A percentile compares a stretch with the other conserved stretches of the same genome.
These are phyloP conservation scores for Callyntrura guangdongensis DNA, from an alignment of 2,888 invertebrate species.

Conservation along the genomic window DNA sequence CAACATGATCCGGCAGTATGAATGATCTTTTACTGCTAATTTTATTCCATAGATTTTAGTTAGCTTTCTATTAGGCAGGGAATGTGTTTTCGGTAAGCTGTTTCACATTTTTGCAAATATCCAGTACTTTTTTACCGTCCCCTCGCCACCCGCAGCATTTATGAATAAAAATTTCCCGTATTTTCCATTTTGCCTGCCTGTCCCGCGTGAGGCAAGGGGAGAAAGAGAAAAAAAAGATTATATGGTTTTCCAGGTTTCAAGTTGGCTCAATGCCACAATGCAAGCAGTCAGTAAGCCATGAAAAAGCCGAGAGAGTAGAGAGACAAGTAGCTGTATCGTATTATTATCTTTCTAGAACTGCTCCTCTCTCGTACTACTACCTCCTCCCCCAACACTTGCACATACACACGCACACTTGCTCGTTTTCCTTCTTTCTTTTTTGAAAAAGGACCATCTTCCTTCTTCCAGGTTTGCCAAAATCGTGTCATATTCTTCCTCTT, in stretches of 20 bases:
- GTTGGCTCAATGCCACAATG: constrained; percentile 45
- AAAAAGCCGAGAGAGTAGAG: constrained; percentile 18
- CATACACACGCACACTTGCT: neutral
- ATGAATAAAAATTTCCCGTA: neutral
- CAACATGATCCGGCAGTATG: neutral
- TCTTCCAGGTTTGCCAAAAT: constrained; percentile 56
- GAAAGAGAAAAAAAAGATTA: constrained; percentile 1
- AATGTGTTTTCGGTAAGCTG: neutral
- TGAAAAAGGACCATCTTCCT: constrained; percentile 56
- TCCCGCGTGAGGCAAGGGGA: neutral
- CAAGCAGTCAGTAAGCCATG: constrained; percentile 42
- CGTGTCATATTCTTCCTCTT: constrained; percentile 58
- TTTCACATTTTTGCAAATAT: constrained; percentile 11
- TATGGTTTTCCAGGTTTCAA: constrained; percentile 21
- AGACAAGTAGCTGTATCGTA: neutral
- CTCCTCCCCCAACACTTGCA: neutral
- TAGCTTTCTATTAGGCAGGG: neutral
- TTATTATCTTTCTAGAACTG: constrained; percentile 24
- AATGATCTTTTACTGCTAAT: neutral
- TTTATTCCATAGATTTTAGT: neutral
- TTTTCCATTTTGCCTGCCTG: constrained; percentile 8
- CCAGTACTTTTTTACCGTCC: neutral
- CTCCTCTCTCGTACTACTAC: neutral
- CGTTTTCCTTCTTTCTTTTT: neutral
- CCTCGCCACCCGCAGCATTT: neutral